phyloP scores from a whole-genome alignment of 2,797 vertebrate species.

The Okamejei kenojei region DNA sequence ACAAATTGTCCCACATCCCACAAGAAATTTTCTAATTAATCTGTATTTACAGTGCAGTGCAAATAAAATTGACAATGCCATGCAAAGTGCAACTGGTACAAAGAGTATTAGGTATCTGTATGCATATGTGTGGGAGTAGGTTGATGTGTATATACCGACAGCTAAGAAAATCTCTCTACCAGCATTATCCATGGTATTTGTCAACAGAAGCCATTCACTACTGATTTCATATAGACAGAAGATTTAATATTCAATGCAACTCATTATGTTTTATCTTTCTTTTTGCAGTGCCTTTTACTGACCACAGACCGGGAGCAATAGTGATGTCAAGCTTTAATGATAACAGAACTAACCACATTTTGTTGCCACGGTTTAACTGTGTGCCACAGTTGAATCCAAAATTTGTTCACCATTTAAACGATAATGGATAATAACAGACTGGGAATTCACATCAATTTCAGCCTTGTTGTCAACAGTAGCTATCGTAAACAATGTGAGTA shows the following conservation, averaged over 20 bases:
- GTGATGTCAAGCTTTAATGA: neutral
- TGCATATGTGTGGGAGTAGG: neutral
- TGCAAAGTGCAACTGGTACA: neutral
- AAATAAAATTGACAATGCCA: constrained; percentile 8
- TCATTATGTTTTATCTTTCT: neutral
- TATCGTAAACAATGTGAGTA: neutral
- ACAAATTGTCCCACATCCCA: neutral
- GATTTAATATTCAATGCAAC: neutral
- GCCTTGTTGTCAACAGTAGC: neutral
- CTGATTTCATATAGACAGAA: neutral
- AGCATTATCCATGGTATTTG: neutral
- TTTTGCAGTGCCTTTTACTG: neutral
- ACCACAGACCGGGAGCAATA: too few relatives aligned
- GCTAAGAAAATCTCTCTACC: neutral
- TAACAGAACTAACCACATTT: neutral
- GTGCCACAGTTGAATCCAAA: neutral
- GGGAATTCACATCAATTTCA: neutral
- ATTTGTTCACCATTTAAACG: neutral
- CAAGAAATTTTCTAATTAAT: neutral
- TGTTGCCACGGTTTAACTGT: neutral
- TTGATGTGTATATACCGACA: neutral
- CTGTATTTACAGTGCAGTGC: neutral
- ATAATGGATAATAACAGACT: neutral
- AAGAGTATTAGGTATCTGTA: neutral
- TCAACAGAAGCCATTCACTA: neutral